Conservation (phyloP, 1,140 invertebrate genomes). For the Lepidurus packardi region DNA sequence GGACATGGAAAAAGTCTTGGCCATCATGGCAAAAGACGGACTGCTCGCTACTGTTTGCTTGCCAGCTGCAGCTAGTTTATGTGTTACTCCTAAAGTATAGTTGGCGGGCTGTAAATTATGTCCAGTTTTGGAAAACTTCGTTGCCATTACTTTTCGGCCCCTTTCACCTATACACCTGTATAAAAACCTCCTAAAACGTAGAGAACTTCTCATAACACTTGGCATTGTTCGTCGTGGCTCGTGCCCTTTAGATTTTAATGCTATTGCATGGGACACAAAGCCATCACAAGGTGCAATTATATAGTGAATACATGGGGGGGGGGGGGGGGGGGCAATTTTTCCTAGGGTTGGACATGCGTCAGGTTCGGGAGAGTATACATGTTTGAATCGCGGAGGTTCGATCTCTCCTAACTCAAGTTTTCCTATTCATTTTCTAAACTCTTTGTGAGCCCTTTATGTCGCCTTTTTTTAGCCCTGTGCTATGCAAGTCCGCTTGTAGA, state of each 20-base stretch:
- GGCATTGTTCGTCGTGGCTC: slow-evolving; percentile 13
- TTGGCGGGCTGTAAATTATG: slow-evolving; percentile 9
- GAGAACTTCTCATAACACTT: not conserved
- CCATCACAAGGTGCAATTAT: not conserved
- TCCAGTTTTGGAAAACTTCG: slow-evolving; percentile 9
- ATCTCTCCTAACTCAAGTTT: not conserved
- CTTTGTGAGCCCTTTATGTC: not conserved
- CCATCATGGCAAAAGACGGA: not conserved
- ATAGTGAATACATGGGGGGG: not conserved
- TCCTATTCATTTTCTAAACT: not conserved
- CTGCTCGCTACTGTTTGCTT: not conserved
- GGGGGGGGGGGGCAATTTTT: not conserved
- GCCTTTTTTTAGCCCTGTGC: not conserved
- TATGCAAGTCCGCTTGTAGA: not conserved
- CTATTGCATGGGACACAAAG: slow-evolving; percentile 18
- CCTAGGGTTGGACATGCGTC: not conserved
- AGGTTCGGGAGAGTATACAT: not conserved
- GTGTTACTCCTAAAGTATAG: not conserved
- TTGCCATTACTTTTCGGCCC: not conserved
- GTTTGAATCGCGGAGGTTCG: not conserved
- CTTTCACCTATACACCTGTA: not conserved
- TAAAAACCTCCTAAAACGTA: not conserved
- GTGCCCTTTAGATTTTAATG: slow-evolving; percentile 11
- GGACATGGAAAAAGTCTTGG: not conserved
- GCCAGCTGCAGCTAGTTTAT: slow-evolving; percentile 13